phyloP scores from a whole-genome alignment of 2,888 invertebrate species.

The Athripsodes cinereus region DNA sequence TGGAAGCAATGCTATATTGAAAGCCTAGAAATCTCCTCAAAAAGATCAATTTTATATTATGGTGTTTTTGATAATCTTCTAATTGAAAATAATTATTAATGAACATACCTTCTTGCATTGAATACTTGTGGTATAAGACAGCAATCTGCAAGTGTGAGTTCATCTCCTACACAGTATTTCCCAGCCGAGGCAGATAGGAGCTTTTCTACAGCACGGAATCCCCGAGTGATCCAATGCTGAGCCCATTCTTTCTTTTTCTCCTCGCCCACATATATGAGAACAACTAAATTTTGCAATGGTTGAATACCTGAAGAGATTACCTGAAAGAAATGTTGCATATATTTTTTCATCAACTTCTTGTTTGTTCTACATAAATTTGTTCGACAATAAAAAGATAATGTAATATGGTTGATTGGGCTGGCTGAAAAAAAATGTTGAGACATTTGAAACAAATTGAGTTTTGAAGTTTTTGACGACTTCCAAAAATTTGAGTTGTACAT shows the following conservation, averaged over 20 bases:
- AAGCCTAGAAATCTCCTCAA: too few species aligned
- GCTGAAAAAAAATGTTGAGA: too few species aligned
- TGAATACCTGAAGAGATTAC: slow-evolving; percentile 91
- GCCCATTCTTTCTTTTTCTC: slow-evolving; percentile 92
- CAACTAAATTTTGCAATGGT: slow-evolving; percentile 88
- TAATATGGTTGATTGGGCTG: too few species aligned
- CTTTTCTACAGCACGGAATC: slow-evolving; percentile 86
- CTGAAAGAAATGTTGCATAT: slow-evolving; percentile 31
- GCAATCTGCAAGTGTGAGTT: slow-evolving; percentile 90
- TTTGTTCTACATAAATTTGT: background rate
- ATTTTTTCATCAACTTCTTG: too few species aligned
- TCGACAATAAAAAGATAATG: background rate
- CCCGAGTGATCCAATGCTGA: slow-evolving; percentile 85
- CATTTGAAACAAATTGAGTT: too few species aligned
- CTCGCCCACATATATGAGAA: slow-evolving; percentile 80
- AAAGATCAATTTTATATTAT: too few species aligned
- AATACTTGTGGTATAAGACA: slow-evolving; percentile 94
- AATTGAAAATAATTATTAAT: too few species aligned
- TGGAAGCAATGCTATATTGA: too few species aligned
- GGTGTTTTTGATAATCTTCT: too few species aligned
- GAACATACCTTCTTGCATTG: slow-evolving; percentile 83
- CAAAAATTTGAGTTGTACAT: too few species aligned
- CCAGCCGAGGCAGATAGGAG: slow-evolving; percentile 77
- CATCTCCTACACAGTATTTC: slow-evolving; percentile 90
- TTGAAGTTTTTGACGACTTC: too few species aligned